Evolutionary conservation across 2,888 invertebrate genomes (phyloP), one percentile per base, ranked within the genome.

Genomic region (Mimas tiliae): DNA sequence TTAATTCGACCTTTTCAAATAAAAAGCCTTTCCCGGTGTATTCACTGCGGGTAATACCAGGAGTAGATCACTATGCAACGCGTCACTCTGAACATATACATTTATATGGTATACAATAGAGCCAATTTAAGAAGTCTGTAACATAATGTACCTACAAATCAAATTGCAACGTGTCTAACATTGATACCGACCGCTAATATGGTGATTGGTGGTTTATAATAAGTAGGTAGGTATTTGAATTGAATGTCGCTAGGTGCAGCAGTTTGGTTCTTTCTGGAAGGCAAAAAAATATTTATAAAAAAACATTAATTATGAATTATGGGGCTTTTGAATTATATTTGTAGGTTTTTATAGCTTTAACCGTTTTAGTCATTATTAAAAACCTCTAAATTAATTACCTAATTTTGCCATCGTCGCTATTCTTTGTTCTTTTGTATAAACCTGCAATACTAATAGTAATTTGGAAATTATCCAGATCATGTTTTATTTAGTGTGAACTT

Each of bases 151-250:
- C n/a, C n/a, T 58, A 53, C 42, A 38, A 58, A 58, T 58, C 19
- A 53, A 58, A 58, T 58, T 42, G 58, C 58, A 42, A 42, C 58
- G 19, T 58, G 58, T 58, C 16, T 11, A 38, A 58, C 42, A 58
- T 58, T 58, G 19, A 38, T 38, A 19, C 27, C 11, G 16, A 38
- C 19, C 58, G 38, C 42, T 55, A 42, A 42, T 42, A 42, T 19
- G 58, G 12, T 6, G 16, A 6, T 38, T 16, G 48, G 48, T n/a
- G 16, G 16, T 14, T 45, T n/a, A n/a, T n/a, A n/a, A 45, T 11
- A 19, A 11, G 55, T 38, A 16, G 27, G 52, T 11, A 9, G n/a
- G n/a, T n/a, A 19, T 19, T 1, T 50, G 9, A 2, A 19, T 38
- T 58, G 8, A 16, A n/a, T 16, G 55, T 16, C 14, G 33, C 53